phyloP scores from a whole-genome alignment of 2,888 invertebrate species.

The Melinopterus prodromus region DNA sequence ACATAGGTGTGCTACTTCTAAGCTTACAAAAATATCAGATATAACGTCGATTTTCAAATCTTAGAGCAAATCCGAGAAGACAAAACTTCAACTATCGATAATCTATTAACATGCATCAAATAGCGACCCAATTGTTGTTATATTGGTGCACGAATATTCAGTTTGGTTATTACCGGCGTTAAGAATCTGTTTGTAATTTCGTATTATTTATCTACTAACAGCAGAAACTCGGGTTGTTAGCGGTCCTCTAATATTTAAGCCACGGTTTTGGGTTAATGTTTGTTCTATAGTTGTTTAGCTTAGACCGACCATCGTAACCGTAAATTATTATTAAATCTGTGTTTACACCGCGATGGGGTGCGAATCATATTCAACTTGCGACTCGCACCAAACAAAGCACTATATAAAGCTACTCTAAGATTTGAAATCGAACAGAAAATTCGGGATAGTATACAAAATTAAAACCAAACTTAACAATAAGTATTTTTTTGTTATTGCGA shows the following conservation, averaged over 20 bases:
- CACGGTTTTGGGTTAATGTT: conserved; percentile 46
- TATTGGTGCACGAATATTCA: neutral
- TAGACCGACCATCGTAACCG: conserved; percentile 44
- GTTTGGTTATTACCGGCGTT: neutral
- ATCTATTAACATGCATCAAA: neutral
- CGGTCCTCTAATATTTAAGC: conserved; percentile 42
- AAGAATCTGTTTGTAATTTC: neutral
- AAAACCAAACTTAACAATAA: neutral
- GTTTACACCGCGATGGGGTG: conserved; percentile 17
- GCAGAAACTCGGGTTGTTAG: neutral
- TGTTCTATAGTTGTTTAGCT: conserved; percentile 52
- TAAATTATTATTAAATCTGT: conserved; percentile 33
- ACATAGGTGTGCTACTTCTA: conserved; percentile 51
- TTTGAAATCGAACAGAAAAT: neutral
- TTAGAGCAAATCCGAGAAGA: neutral
- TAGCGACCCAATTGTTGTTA: neutral
- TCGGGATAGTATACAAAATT: neutral
- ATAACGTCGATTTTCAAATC: neutral
- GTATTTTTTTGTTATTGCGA: neutral
- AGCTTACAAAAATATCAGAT: conserved; percentile 49
- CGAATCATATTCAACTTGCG: neutral
- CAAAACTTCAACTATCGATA: neutral
- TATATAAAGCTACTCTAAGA: neutral
- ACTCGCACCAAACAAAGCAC: neutral
- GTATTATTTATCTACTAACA: neutral